Evolutionary conservation across 2,797 vertebrate genomes (phyloP).

Genomic region (Salarias fasciatus): DNA sequence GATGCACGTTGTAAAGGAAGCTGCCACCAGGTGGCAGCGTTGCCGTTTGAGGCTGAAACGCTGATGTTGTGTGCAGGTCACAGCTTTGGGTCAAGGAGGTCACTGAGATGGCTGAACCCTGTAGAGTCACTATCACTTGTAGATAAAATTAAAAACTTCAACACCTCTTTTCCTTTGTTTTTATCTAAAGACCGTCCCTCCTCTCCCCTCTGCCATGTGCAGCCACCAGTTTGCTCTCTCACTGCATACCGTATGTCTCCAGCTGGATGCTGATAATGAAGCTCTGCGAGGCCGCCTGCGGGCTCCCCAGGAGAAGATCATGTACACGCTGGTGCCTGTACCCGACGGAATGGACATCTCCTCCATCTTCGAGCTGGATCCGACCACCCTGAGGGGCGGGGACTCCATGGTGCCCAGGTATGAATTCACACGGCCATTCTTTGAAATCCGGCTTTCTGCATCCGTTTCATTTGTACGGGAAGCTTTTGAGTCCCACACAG

Average conservation of each 20-base stretch:
- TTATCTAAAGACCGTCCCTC: too few relatives aligned
- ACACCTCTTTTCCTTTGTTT: not conserved
- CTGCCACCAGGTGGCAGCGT: constrained; percentile 58
- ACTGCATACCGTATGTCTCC: constrained; percentile 10
- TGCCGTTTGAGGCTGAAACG: not conserved
- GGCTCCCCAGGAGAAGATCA: constrained; percentile 91
- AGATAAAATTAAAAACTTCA: constrained; percentile 1
- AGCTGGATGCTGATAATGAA: constrained; percentile 96
- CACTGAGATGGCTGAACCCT: not conserved
- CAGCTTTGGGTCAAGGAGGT: not conserved
- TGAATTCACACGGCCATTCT: not conserved
- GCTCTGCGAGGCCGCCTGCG: constrained; percentile 85
- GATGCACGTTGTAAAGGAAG: constrained; percentile 9
- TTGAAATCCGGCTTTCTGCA: too few relatives aligned
- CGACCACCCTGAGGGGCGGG: constrained; percentile 95
- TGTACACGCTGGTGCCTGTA: constrained; percentile 94
- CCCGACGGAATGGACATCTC: constrained; percentile 98
- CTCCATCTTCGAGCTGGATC: constrained; percentile 98
- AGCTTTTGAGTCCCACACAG: not conserved
- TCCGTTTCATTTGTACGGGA: too few relatives aligned
- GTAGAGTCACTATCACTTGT: not conserved
- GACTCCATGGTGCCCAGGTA: constrained; percentile 98
- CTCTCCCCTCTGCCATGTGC: not conserved
- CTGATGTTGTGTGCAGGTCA: not conserved
- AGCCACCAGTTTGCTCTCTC: not conserved